These are phyloP conservation scores for Rhinoderma darwinii DNA, from an alignment of 2,113 vertebrate genomes.

Conservation along the genomic window DNA sequence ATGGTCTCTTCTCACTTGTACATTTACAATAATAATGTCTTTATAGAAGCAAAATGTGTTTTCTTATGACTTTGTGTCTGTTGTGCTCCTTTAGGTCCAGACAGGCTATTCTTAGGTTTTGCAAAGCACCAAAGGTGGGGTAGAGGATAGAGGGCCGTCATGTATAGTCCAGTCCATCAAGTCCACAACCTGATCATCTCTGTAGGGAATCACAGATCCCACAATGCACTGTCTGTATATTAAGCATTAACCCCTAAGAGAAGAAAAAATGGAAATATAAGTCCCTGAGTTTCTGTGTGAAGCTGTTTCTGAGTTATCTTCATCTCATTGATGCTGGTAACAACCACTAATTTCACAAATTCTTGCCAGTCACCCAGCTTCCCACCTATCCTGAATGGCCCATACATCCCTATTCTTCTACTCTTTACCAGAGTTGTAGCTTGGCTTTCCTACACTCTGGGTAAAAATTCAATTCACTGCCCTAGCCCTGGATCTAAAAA, in stretches of 20 bases:
- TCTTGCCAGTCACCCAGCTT: not conserved
- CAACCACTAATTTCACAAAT: not conserved
- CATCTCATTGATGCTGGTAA: not conserved
- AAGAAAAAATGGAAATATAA: too few species aligned
- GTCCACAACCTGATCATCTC: too few species aligned
- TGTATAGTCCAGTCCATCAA: not conserved
- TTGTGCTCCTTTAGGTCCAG: not conserved
- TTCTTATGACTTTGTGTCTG: not conserved
- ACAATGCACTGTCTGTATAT: not conserved
- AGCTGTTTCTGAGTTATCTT: too few species aligned
- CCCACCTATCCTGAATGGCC: not conserved
- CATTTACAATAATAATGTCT: slow-evolving; percentile 10
- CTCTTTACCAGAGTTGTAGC: not conserved
- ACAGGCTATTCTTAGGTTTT: not conserved
- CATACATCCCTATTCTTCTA: not conserved
- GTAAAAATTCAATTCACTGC: not conserved
- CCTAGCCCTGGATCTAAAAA: not conserved
- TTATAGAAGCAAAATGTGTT: slow-evolving; percentile 14
- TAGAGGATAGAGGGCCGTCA: not conserved
- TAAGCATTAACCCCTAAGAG: too few species aligned
- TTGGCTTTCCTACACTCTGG: not conserved
- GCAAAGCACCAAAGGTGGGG: not conserved
- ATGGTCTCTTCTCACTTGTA: not conserved
- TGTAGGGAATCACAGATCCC: too few species aligned
- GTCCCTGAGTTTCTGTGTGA: too few species aligned